These are phyloP conservation scores for Catotricha subobsoleta DNA, from an alignment of 2,888 invertebrate species.

Conservation along the genomic window DNA sequence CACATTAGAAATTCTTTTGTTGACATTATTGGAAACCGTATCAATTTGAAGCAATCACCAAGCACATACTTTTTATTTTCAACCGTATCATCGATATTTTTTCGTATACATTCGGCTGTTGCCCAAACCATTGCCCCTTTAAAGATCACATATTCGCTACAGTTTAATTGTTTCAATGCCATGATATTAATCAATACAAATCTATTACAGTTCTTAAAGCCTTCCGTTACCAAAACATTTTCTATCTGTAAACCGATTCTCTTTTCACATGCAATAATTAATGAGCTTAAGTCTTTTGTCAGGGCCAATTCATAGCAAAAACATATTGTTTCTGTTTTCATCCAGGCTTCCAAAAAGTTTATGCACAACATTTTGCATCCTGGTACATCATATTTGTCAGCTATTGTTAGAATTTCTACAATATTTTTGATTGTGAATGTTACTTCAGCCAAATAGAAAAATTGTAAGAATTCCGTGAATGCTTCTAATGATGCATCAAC, in stretches of 20 bases:
- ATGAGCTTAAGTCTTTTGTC: not conserved
- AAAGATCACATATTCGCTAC: not conserved
- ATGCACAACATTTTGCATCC: not conserved
- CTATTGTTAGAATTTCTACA: not conserved
- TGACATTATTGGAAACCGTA: slow-evolving; percentile 4
- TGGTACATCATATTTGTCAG: slow-evolving; percentile 2
- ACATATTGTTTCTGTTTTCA: not conserved
- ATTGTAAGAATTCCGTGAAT: slow-evolving; percentile 2
- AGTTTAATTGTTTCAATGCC: not conserved
- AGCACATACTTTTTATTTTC: not conserved
- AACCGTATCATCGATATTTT: not conserved
- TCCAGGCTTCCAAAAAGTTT: not conserved
- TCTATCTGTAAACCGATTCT: not conserved
- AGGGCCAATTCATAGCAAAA: not conserved
- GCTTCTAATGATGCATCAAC: slow-evolving; percentile 3
- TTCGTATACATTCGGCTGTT: not conserved
- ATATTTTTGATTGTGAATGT: not conserved
- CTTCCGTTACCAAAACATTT: not conserved
- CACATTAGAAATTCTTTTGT: not conserved
- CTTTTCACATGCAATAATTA: not conserved
- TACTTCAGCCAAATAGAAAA: slow-evolving; percentile 3
- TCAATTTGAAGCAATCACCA: not conserved
- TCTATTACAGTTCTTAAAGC: not conserved
- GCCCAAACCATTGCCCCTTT: not conserved
- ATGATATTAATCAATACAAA: not conserved